Conservation (phyloP, 2,797 vertebrate genomes). For the Propithecus deckenii region DNA sequence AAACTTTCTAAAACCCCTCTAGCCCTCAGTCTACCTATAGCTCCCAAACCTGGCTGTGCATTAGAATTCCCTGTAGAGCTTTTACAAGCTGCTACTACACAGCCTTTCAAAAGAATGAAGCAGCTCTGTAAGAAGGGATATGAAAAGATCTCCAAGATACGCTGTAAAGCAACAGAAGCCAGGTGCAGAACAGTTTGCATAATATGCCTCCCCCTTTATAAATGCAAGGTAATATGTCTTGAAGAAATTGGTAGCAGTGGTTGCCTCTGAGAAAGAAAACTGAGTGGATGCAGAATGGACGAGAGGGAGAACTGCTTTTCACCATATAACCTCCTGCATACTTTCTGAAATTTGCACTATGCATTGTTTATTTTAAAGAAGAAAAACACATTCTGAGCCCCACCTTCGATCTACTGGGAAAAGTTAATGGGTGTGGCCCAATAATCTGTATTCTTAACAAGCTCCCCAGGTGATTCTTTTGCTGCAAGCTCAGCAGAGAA, state of each 20-base stretch:
- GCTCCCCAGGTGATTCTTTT: constrained; percentile 41
- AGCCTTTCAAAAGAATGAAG: constrained; percentile 25
- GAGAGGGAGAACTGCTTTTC: not conserved
- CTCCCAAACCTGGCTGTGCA: not conserved
- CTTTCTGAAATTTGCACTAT: not conserved
- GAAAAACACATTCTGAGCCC: not conserved
- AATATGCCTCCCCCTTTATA: not conserved
- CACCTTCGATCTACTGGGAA: constrained; percentile 5
- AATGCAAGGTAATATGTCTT: not conserved
- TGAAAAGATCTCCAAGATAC: not conserved
- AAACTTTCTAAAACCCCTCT: constrained; percentile 1
- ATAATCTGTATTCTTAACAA: constrained; percentile 60
- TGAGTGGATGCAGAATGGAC: not conserved
- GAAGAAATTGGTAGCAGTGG: not conserved
- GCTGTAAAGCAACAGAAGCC: constrained; percentile 8
- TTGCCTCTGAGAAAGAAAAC: constrained; percentile 4
- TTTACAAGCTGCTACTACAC: not conserved
- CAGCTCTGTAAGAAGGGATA: not conserved
- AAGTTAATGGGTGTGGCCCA: not conserved
- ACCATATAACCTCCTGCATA: not conserved
- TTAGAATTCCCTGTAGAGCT: not conserved
- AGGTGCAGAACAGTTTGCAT: not conserved
- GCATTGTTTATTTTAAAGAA: not conserved
- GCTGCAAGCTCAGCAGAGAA: not conserved
- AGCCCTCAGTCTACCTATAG: not conserved